phyloP scores from a whole-genome alignment of 92 coral and sea anemone genomes.

The Epizoanthus illoricatus region DNA sequence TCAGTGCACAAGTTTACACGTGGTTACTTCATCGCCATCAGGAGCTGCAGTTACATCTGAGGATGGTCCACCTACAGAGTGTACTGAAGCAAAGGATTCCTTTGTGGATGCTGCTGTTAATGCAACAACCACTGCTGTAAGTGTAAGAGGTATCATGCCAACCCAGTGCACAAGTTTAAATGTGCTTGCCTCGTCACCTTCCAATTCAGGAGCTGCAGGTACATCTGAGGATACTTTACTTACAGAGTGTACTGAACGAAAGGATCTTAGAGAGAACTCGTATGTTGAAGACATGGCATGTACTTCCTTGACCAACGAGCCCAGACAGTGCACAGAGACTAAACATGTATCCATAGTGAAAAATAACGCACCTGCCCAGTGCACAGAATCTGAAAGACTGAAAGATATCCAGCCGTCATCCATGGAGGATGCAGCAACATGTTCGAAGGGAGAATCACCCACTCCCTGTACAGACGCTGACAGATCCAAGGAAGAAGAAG shows the following conservation, averaged over 20 bases:
- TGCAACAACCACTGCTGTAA: background rate
- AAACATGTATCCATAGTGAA: background rate
- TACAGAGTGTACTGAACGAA: background rate
- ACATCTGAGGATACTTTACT: background rate
- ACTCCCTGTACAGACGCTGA: conserved; percentile 18
- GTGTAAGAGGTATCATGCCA: background rate
- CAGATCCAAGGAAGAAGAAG: conserved; percentile 7
- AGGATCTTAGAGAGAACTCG: background rate
- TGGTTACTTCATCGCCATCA: background rate
- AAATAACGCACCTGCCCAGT: too few relatives aligned
- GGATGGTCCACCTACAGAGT: background rate
- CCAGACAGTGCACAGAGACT: background rate
- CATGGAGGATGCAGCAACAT: background rate
- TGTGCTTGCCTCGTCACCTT: background rate
- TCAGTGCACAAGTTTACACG: background rate
- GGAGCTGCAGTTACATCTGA: background rate
- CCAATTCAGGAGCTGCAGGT: background rate
- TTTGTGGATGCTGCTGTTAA: background rate
- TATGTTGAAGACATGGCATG: background rate
- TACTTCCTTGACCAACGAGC: background rate
- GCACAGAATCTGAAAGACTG: too few relatives aligned
- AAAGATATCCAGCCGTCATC: background rate
- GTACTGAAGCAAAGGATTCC: background rate
- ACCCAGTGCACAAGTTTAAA: conserved; percentile 2
- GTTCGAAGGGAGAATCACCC: background rate